These are phyloP conservation scores for Jordanella pulchra DNA, from an alignment of 2,797 vertebrate species.

Conservation along the genomic window DNA sequence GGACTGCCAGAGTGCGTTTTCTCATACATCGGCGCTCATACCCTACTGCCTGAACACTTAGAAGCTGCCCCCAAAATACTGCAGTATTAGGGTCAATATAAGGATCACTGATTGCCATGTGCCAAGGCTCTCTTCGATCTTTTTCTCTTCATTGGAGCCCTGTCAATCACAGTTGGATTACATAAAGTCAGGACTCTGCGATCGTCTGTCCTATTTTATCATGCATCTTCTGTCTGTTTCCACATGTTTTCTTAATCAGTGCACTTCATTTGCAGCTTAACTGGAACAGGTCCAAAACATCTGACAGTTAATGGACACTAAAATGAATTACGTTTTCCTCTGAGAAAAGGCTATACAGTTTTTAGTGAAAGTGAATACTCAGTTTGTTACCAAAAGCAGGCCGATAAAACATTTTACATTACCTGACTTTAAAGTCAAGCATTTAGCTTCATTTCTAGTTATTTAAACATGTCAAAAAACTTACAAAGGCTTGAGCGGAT, in stretches of 20 bases:
- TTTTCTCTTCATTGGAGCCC: constrained; percentile 46
- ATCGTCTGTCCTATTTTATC: constrained; percentile 61
- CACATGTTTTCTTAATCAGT: constrained; percentile 66
- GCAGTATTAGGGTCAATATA: constrained; percentile 45
- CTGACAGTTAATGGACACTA: constrained; percentile 62
- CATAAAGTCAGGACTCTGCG: constrained; percentile 67
- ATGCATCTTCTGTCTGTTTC: constrained; percentile 35
- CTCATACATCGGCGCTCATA: constrained; percentile 62
- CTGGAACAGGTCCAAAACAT: constrained; percentile 61
- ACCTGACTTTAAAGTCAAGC: constrained; percentile 56
- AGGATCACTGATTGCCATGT: constrained; percentile 69
- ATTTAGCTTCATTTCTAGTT: constrained; percentile 37
- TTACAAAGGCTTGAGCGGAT: constrained; percentile 18
- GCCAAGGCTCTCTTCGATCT: constrained; percentile 49
- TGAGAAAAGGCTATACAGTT: constrained; percentile 53
- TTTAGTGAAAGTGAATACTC: constrained; percentile 37
- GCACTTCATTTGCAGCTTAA: constrained; percentile 56
- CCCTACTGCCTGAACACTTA: constrained; percentile 51
- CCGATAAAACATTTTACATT: constrained; percentile 51
- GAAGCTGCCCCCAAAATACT: constrained; percentile 41
- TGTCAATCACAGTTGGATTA: constrained; percentile 56
- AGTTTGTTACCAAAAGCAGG: constrained; percentile 60
- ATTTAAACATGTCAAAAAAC: constrained; percentile 39
- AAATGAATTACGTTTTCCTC: constrained; percentile 61
- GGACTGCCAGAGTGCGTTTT: constrained; percentile 67